Evolutionary conservation across 2,888 invertebrate species (phyloP), one percentile per base, ranked within the genome.

Genomic region (Amblyjoppa fuscipennis): DNA sequence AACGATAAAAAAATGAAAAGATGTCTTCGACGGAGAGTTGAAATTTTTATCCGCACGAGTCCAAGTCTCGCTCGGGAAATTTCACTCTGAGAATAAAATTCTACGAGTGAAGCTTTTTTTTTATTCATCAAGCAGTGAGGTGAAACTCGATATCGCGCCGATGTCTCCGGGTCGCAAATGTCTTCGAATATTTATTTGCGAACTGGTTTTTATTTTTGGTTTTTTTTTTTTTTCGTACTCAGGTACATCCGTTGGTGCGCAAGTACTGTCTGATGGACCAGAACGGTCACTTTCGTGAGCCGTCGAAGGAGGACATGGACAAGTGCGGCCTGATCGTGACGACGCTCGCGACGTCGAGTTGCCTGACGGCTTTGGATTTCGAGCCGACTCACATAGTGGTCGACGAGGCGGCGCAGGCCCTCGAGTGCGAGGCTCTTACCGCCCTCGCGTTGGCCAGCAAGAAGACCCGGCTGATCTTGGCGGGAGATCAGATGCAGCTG

Each of bases 401-500:
- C 73, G 98, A 98, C 93, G 98, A 98, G 95, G 98, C 98, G 0
- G 98, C 98, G 0, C 98, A 98, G 93, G 97, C 97, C 0, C 96
- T 98, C 95, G 98, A 98, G 94, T 97, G 97, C 94, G 98, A 98
- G 93, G 97, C 97, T 0, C 96, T 98, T 16, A 97, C 97, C 94
- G 97, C 98, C 0, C 92, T 98, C 78, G 96, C 97, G 0, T 92
- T 98, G 81, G 97, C 97, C 3, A 96, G 96, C 85, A 95, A 95
- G 74, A 95, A 95, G 13, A 98, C 98, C 0, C 95, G 97, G 64
- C 95, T 98, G 81, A 97, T 98, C 0, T 94, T 98, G 64, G 98
- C 98, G 70, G 98, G 98, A 73, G 98, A 98, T 94, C 97, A 98
- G 92, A 97, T 97, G 97, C 96, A 97, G 95, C 95, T 98, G 92